phyloP scores from a whole-genome alignment of 2,113 vertebrate species.

The Brachyhypopomus gauderio region DNA sequence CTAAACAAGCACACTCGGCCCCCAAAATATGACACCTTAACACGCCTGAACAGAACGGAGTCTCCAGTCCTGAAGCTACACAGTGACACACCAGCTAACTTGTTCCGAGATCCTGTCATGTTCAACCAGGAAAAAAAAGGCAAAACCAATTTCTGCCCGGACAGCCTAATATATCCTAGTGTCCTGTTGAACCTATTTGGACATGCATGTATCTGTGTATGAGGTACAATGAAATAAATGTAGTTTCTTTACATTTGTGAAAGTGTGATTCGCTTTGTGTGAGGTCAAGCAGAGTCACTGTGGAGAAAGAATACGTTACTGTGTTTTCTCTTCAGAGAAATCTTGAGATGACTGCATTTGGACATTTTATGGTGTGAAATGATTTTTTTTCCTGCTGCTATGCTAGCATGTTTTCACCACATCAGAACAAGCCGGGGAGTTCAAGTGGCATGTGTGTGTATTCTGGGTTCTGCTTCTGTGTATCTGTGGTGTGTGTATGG shows the following conservation, averaged over 20 bases:
- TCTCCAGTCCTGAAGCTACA: slow-evolving; percentile 11
- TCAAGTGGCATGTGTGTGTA: background rate
- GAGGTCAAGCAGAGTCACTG: slow-evolving; percentile 20
- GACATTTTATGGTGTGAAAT: slow-evolving; percentile 24
- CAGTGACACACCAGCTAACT: background rate
- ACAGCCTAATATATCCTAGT: slow-evolving; percentile 5
- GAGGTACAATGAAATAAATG: slow-evolving; percentile 28
- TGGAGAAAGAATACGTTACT: slow-evolving; percentile 32
- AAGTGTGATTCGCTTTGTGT: slow-evolving; percentile 32
- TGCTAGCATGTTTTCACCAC: background rate
- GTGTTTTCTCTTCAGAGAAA: slow-evolving; percentile 29
- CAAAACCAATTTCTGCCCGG: background rate
- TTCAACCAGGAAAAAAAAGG: background rate
- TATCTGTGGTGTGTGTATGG: slow-evolving; percentile 10
- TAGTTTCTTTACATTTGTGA: slow-evolving; percentile 37
- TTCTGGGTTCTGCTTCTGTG: background rate
- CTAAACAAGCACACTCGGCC: slow-evolving; percentile 75
- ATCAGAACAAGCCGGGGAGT: background rate
- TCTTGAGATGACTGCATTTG: slow-evolving; percentile 37
- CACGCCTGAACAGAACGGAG: background rate
- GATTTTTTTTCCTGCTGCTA: slow-evolving; percentile 13
- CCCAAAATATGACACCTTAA: slow-evolving; percentile 20
- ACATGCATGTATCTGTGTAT: slow-evolving; percentile 25
- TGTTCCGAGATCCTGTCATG: slow-evolving; percentile 11
- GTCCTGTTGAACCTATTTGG: background rate